Base-by-base conservation (phyloP, 2,888 invertebrate genomes). In the Onchidella celtica region DNA sequence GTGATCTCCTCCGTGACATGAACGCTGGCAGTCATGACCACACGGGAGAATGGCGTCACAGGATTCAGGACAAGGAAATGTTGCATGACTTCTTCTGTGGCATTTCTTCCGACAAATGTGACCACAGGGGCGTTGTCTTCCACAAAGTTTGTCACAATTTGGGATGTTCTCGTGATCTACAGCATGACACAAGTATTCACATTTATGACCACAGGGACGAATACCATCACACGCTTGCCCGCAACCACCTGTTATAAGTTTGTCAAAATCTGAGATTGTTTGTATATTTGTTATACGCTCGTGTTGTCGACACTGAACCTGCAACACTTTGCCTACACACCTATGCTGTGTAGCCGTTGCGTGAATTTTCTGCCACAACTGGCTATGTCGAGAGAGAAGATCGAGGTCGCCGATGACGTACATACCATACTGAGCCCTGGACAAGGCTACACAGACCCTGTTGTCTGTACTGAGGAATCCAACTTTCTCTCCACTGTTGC, bases 341-440 rank as follows among this genome's bases (percentile, higher is more conserved):
- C 55, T 29, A 29, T 24, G n/a, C 1, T 24, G 55, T 17, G 4
- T 2, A 27, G 70, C 70, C 2, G 70, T 40, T n/a, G 17, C 29
- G 6, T 40, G 27, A 21, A 70, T 34, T 9, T 27, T 40, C 9
- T 14, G 24, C 70, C 70, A 70, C 27, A 29, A 29, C 11, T 55
- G 11, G 40, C 70, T 70, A 24, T 70, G 70, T 17, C 47, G 40
- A 27, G 40, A n/a, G 24, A 70, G 21, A 47, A 40, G 24, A 1
- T 70, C 70, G 27, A 70, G 21, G 27, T 70, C 57, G 29, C 70
- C 70, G 34, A 70, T 70, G 70, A 40, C 70, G 27, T 70, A 70
- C n/a, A 70, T 40, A 11, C 70, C 70, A 6, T 17, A 3, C n/a
- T 55, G 40, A 3, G 70, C 70, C 34, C 70, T 70, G 17, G 70